Evolutionary conservation across 2,888 invertebrate species (phyloP).

Genomic region (Lithophane leautieri): DNA sequence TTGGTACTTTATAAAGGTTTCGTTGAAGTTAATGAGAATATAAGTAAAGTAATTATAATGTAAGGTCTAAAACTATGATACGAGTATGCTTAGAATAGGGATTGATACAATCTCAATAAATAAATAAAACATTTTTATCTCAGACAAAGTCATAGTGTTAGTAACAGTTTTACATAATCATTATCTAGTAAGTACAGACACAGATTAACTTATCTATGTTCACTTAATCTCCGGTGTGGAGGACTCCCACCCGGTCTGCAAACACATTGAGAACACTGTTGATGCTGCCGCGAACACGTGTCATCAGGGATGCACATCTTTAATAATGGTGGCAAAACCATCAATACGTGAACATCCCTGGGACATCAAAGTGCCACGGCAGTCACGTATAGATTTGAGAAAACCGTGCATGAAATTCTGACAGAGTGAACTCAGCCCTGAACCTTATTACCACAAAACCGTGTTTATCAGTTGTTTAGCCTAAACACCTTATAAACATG

Average conservation of each 20-base stretch:
- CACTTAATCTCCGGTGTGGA: too few relatives aligned
- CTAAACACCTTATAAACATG: too few relatives aligned
- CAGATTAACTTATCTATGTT: too few relatives aligned
- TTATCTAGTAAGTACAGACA: not conserved
- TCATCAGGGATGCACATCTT: not conserved
- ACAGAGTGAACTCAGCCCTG: too few relatives aligned
- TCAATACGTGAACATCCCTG: not conserved
- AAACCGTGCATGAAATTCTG: not conserved
- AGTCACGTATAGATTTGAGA: not conserved
- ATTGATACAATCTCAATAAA: too few relatives aligned
- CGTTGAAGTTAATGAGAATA: not conserved
- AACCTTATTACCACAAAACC: too few relatives aligned
- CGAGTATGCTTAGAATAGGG: too few relatives aligned
- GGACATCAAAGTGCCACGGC: too few relatives aligned
- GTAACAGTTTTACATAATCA: not conserved
- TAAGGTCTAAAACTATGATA: not conserved
- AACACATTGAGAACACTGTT: not conserved
- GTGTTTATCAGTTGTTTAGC: too few relatives aligned
- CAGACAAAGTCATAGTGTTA: too few relatives aligned
- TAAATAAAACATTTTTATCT: too few relatives aligned
- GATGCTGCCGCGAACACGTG: not conserved
- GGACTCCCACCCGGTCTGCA: not conserved
- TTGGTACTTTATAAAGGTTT: conserved; percentile 21
- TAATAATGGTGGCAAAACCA: not conserved
- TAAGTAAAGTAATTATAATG: not conserved